Evolutionary conservation across 2,888 invertebrate species (phyloP), one percentile per base, ranked within the genome.

Genomic region (Dichetophora obliterata): DNA sequence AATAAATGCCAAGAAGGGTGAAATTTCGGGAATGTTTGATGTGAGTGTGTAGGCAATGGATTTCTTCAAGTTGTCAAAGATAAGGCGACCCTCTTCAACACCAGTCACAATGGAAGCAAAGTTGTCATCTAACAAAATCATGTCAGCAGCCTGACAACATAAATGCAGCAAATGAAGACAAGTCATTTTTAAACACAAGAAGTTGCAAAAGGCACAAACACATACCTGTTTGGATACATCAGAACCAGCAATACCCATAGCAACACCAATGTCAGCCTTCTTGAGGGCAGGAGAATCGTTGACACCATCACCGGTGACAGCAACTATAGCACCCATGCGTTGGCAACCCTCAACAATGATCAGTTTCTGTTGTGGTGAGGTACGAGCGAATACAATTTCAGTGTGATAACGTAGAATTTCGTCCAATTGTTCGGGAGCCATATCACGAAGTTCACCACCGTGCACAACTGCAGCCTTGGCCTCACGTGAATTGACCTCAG

Each of bases 81-180:
- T 98, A 84, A 98, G 91, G 71, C 97, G 94, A 81, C 97, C 97
- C 89, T 97, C 97, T 88, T 97, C 97, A 37, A 97, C 96, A 77
- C 96, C 97, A 79, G 96, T 97, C 37, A 99, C 98, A 90, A 99
- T 99, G 68, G 98, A 98, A 48, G 98, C 98, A 90, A 99, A 99
- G 91, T 99, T 99, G 90, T 99, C 99, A 88, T 99, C 99, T 81
- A 99, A 92, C 85, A 99, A 92, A 88, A 99, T 98, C 99, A 99
- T 99, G 93, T 99, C 99, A 83, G 99, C 99, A 72, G 99, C 99
- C 92, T 99, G 84, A 19, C n/a, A 77, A 73, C 27, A 11, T 34
- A 19, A 22, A 19, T 5, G 27, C 48, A 52, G n/a, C n/a, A n/a
- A 52, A 24, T 34, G 14, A n/a, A 19, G 5, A 37, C n/a, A 6